phyloP scores from a whole-genome alignment of 1,140 invertebrate species.

The Aplysia californica region DNA sequence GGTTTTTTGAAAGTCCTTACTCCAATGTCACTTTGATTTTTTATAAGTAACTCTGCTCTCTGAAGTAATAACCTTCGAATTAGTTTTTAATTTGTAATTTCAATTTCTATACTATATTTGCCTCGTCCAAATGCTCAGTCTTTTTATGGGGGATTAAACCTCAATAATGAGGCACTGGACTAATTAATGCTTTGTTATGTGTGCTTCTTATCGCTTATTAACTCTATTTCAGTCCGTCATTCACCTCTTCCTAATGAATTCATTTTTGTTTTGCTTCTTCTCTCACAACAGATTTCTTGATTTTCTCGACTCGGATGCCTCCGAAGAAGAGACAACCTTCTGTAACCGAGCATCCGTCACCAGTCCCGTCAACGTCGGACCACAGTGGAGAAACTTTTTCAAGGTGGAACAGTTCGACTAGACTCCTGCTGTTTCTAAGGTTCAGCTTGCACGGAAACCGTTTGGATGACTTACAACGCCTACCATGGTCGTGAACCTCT shows the following conservation, averaged over 20 bases:
- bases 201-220: not conserved
- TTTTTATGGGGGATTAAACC: not conserved
- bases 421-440: not conserved
- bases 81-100: too few relatives aligned
- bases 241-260: not conserved
- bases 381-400: slow-evolving; percentile 28
- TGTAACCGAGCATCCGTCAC: slow-evolving; percentile 16
- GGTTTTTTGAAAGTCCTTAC: too few relatives aligned
- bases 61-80: too few relatives aligned
- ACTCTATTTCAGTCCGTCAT: not conserved
- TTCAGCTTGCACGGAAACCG: not conserved
- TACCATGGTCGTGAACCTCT: too few relatives aligned
- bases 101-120: not conserved
- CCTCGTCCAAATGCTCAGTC: not conserved
- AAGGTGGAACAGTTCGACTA: slow-evolving; percentile 25
- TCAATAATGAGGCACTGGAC: not conserved
- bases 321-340: slow-evolving; percentile 23
- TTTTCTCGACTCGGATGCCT: not conserved
- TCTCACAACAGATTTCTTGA: slow-evolving; percentile 4
- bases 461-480: too few relatives aligned
- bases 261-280: too few relatives aligned
- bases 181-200: not conserved
- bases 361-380: slow-evolving; percentile 22
- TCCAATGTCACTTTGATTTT: too few relatives aligned
- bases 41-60: too few relatives aligned